Base-by-base conservation (phyloP, 2,113 vertebrate species). In the Nerophis lumbriciformis region DNA sequence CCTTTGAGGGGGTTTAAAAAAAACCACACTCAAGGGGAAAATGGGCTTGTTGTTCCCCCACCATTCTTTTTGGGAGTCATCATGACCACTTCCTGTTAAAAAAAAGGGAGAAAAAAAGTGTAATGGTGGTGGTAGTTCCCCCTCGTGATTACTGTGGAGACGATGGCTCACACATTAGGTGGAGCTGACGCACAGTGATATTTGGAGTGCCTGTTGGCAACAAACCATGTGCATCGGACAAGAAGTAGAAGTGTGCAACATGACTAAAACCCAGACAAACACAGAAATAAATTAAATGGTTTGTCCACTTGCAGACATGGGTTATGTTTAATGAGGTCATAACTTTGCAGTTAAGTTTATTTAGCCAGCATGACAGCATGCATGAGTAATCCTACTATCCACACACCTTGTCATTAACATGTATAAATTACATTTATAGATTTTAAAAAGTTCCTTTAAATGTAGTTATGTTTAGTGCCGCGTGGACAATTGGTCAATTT, bases 1-100 rank as follows among this genome's bases (percentile, higher is more conserved):
- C 42, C 11, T 12, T 45, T 12, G 11, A 11, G 10, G 11, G 42
- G 42, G 10, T n/a, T 16, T 13, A 16, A 3, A 54, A 28, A 50
- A 35, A 54, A 28, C 28, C 28, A 28, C 28, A 28, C 28, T 2
- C 28, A 13, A 6, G 39, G 11, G 16, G 13, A 15, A 39, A 10
- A 2, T 16, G 44, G 13, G 47, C 21, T 2, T 45, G 36, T n/a
- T 71, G 16, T 51, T 11, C 48, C 45, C 12, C 28, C 48, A 52
- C 36, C 35, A 66, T 38, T 39, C 15, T 56, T 60, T 61, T 21
- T 42, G 8, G 2, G 64, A 35, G 69, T 62, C 65, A 65, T 54
- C 62, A 53, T 6, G 61, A 73, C 66, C 72, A 81, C 75, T 88
- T 88, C 84, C 85, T 80, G 73, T 66, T 77, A 72, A 75, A 45